Percentiles rank a stretch among this genome's conserved stretches.
These are phyloP conservation scores for Pyralis farinalis DNA, from an alignment of 2,888 invertebrate species.

Conservation along the genomic window DNA sequence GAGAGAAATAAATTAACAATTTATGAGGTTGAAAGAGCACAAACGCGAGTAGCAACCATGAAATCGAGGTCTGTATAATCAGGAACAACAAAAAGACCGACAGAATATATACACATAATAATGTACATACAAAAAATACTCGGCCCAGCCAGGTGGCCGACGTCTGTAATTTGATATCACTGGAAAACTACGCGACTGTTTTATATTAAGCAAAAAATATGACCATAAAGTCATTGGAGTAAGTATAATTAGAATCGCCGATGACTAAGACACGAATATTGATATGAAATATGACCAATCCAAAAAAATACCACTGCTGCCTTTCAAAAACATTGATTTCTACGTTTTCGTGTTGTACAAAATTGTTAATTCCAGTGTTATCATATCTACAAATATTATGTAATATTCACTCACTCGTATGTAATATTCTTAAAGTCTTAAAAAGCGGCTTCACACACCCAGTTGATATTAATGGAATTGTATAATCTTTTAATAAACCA, in stretches of 20 bases:
- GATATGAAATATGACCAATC: conserved; percentile 1
- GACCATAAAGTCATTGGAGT: conserved; percentile 16
- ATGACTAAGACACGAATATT: background rate
- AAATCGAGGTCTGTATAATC: conserved; percentile 38
- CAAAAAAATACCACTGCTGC: no score
- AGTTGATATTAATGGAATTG: no score
- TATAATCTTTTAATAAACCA: no score
- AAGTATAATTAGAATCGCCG: conserved; percentile 11
- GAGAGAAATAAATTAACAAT: background rate
- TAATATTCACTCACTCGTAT: no score
- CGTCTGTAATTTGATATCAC: conserved; percentile 54
- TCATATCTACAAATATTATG: no score
- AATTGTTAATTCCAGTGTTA: no score
- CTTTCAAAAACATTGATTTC: no score
- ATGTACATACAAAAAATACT: conserved; percentile 22
- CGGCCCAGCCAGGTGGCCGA: conserved; percentile 49
- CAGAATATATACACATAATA: conserved; percentile 32
- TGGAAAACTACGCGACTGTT: conserved; percentile 45
- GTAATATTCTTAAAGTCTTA: no score
- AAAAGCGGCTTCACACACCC: no score
- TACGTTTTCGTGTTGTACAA: no score
- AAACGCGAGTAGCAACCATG: conserved; percentile 27
- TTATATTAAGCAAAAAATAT: conserved; percentile 35
- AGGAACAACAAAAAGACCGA: conserved; percentile 37
- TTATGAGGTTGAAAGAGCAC: conserved; percentile 3